These are phyloP conservation scores for Florisuga fusca DNA, from an alignment of 2,797 vertebrate species.

Conservation along the genomic window DNA sequence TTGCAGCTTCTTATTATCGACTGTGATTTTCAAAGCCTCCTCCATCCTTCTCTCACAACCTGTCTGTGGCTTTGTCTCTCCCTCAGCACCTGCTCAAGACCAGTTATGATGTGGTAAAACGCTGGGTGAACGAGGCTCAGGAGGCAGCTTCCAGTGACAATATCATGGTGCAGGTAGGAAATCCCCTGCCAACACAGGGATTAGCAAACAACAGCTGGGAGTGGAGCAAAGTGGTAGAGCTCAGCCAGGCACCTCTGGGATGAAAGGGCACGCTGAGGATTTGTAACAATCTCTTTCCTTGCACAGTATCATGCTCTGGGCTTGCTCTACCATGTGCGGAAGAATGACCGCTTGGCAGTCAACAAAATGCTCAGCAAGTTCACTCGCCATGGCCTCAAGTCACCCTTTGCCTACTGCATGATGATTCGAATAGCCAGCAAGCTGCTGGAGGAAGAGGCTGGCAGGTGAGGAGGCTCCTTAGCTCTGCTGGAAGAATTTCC, in stretches of 20 bases:
- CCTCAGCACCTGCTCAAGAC: conserved; percentile 83
- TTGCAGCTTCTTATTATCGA: background rate
- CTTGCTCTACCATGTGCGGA: conserved; percentile 83
- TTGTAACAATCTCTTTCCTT: background rate
- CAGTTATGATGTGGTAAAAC: conserved; percentile 84
- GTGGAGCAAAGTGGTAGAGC: background rate
- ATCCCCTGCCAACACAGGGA: rapidly evolving
- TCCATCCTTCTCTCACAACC: background rate
- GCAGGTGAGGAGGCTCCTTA: conserved; percentile 67
- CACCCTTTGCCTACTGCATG: conserved; percentile 85
- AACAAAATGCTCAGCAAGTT: conserved; percentile 87
- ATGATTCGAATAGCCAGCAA: conserved; percentile 86
- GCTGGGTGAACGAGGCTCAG: conserved; percentile 86
- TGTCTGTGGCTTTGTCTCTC: background rate
- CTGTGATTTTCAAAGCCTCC: background rate
- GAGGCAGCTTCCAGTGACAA: conserved; percentile 86
- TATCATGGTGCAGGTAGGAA: conserved; percentile 85
- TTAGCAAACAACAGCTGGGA: background rate
- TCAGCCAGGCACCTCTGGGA: background rate
- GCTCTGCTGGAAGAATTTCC: background rate
- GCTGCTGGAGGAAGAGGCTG: conserved; percentile 83
- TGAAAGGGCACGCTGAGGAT: rapidly evolving
- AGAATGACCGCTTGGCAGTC: conserved; percentile 83
- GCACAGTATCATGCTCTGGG: conserved; percentile 83
- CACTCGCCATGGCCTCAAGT: conserved; percentile 83